A percentile compares a stretch with the other conserved stretches of the same genome.
phyloP scores from a whole-genome alignment of 2,797 vertebrate genomes.

The Thalassophryne amazonica region DNA sequence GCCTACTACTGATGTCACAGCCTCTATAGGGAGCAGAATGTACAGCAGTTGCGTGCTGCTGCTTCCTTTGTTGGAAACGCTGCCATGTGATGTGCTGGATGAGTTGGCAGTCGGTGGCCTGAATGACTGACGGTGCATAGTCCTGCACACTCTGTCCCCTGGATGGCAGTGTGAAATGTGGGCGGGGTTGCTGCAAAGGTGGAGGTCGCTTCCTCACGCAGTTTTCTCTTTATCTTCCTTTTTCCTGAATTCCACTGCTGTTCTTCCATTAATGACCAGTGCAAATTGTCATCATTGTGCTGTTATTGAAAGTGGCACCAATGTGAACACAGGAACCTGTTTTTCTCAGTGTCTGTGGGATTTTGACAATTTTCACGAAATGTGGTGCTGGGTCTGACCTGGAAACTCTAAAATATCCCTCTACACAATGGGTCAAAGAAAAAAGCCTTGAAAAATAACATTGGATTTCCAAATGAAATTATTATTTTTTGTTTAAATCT shows the following conservation, averaged over 20 bases:
- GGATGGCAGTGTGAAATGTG: slow-evolving; percentile 67
- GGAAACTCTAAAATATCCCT: no score
- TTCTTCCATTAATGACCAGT: slow-evolving; percentile 69
- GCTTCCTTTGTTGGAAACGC: slow-evolving; percentile 50
- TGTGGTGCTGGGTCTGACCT: no score
- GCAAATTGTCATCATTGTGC: slow-evolving; percentile 45
- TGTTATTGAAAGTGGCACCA: slow-evolving; percentile 25
- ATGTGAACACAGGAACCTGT: no score
- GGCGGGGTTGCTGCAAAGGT: slow-evolving; percentile 75
- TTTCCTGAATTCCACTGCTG: slow-evolving; percentile 79
- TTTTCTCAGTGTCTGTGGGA: no score
- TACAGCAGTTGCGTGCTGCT: slow-evolving; percentile 35
- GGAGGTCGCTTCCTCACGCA: slow-evolving; percentile 81
- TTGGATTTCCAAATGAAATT: no score
- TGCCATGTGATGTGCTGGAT: slow-evolving; percentile 44
- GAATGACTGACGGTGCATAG: slow-evolving; percentile 26
- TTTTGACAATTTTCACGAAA: no score
- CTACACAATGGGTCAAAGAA: no score
- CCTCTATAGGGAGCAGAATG: slow-evolving; percentile 37
- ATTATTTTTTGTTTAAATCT: no score
- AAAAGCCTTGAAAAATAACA: no score
- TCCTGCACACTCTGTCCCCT: slow-evolving; percentile 48
- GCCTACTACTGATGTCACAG: slow-evolving; percentile 30
- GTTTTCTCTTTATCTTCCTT: slow-evolving; percentile 83
- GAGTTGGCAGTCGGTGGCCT: slow-evolving; percentile 47